Base-by-base conservation (phyloP, 2,797 vertebrate species). In the Xerus rutilus region DNA sequence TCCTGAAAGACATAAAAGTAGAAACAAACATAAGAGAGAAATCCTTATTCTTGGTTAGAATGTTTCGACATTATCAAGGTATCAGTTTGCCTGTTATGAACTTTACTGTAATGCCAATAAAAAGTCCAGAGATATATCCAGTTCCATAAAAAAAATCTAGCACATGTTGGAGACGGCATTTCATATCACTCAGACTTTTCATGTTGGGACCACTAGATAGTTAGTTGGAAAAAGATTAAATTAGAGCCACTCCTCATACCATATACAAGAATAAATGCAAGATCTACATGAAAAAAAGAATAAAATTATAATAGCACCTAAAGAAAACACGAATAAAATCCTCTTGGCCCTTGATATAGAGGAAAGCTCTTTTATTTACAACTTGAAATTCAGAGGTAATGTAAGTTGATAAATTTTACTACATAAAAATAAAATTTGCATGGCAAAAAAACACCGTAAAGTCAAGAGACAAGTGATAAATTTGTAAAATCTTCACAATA, bases 381-480 rank as follows among this genome's bases (percentile, higher is more conserved):
- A 77, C 45, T 82, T 72, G 47, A 96, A 93, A 93, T 76, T 54
- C 25, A 72, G 35, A 82, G 5, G 9, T 39, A 86, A 86, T 79
- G 47, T 81, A 79, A 94, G 45, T 12, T 74, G 39, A 65, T 67
- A 59, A 67, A 73, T 67, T 86, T 89, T 76, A 70, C 25, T 92
- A n/a, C 57, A 73, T 49, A 64, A 47, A 84, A 79, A 77, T 62
- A 64, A 5, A 76, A 89, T 49, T 52, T 92, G 14, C 30, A 76
- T 25, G 9, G 54, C 54, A 85, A 59, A 82, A 85, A 92, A 49
- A 49, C 7, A 81, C 12, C 23, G 64, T 13, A 81, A 92, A 73
- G n/a, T 79, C 91, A 96, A 89, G 82, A 79, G 28, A 54, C 35
- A 95, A 88, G 65, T 30, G 21, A 70, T 25, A 94, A 54, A 64